Percentiles rank a stretch among this genome's conserved stretches.
These are phyloP conservation scores for Phenacoccus solenopsis DNA, from an alignment of 1,140 invertebrate genomes.

Conservation along the genomic window DNA sequence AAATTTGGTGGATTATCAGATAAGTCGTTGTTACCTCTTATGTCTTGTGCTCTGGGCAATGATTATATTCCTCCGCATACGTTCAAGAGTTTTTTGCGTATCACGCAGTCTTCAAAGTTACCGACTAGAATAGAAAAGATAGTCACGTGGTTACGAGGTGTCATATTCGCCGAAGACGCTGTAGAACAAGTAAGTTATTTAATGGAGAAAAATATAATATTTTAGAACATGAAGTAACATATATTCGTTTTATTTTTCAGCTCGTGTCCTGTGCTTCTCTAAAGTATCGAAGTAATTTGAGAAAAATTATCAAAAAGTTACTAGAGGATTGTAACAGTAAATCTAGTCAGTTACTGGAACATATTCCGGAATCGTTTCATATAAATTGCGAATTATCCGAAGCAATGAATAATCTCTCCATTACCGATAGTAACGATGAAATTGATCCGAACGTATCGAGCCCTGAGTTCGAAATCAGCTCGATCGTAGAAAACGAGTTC, in stretches of 20 bases:
- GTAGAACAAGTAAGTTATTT: background rate
- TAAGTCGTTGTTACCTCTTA: constrained; percentile 40
- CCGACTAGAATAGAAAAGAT: background rate
- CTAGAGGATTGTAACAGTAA: background rate
- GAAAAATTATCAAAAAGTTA: background rate
- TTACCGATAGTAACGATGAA: background rate
- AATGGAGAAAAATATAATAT: no score
- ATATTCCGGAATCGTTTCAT: background rate
- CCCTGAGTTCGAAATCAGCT: background rate
- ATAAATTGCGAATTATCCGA: background rate
- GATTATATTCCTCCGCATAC: constrained; percentile 65
- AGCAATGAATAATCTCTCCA: background rate
- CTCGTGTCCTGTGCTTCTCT: background rate
- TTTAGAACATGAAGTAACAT: background rate
- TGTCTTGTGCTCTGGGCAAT: constrained; percentile 73
- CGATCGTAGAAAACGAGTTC: background rate
- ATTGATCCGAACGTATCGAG: background rate
- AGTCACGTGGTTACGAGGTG: background rate
- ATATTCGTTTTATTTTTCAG: background rate
- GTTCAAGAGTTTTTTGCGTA: constrained; percentile 35
- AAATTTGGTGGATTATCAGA: constrained; percentile 41
- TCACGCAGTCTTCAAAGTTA: background rate
- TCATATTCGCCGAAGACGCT: background rate
- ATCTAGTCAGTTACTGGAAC: background rate
- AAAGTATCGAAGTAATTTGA: background rate